Conservation (phyloP, 2,113 vertebrate species). For the Limnothrissa miodon region DNA sequence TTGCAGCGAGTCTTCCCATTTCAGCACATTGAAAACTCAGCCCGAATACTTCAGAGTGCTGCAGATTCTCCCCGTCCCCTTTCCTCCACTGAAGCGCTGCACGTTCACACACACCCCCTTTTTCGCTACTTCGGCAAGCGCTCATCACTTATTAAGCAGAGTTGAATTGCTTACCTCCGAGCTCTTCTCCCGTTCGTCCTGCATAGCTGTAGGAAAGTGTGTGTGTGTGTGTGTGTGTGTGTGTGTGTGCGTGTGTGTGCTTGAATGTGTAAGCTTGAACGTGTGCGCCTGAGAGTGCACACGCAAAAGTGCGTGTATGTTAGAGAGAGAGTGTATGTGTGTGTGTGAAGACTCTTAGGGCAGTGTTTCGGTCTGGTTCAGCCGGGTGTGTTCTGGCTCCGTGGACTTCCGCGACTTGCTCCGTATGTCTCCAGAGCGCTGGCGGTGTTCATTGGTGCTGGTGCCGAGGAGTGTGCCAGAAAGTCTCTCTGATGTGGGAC, state of each 20-base stretch:
- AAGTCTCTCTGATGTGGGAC: slow-evolving; percentile 58
- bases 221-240: slow-evolving; percentile 26
- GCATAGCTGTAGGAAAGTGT: slow-evolving; percentile 53
- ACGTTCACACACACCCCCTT: neutral
- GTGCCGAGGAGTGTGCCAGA: slow-evolving; percentile 32
- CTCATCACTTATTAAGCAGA: neutral
- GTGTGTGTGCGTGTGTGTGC: slow-evolving; percentile 16
- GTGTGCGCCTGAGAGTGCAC: slow-evolving; percentile 32
- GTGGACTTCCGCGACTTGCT: slow-evolving; percentile 37
- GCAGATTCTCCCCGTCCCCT: neutral
- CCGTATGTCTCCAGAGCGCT: slow-evolving; percentile 36
- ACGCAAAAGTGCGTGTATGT: slow-evolving; percentile 32
- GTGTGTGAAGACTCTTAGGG: slow-evolving; percentile 12
- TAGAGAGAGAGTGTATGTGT: slow-evolving; percentile 25
- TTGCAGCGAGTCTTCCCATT: neutral
- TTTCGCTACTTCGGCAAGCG: neutral
- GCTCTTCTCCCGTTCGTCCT: slow-evolving; percentile 59
- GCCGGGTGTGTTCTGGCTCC: slow-evolving; percentile 22
- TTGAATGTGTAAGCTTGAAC: slow-evolving; percentile 22
- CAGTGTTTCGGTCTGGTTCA: neutral
- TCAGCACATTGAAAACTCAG: neutral
- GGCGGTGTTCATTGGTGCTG: slow-evolving; percentile 47
- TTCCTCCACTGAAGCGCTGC: neutral
- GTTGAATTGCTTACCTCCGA: slow-evolving; percentile 63
- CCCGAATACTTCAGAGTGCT: neutral